These are phyloP conservation scores for Scolanthus callimorphus DNA, from an alignment of 92 coral and sea anemone species.

Conservation along the genomic window DNA sequence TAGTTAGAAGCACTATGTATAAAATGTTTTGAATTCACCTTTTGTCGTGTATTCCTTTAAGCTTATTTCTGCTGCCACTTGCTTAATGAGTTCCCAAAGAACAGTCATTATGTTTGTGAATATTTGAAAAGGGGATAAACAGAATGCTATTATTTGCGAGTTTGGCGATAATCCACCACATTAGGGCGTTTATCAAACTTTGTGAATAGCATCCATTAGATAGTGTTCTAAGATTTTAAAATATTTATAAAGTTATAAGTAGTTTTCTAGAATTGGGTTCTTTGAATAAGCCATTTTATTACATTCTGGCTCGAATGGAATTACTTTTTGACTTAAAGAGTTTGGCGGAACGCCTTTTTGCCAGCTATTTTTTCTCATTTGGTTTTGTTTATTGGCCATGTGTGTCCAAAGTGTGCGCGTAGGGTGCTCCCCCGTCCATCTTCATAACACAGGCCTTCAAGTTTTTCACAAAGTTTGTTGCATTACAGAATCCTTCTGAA, in stretches of 20 bases:
- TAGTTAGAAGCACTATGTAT: not conserved
- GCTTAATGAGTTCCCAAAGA: not conserved
- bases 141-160: conserved; percentile 7
- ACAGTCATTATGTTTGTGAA: conserved; percentile 8
- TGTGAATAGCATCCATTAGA: conserved; percentile 29
- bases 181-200: conserved; percentile 32
- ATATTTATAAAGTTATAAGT: not conserved
- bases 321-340: not conserved
- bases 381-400: no score
- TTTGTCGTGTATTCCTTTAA: not conserved
- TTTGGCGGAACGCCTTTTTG: not conserved
- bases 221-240: conserved; percentile 6
- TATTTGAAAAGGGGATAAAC: conserved; percentile 11
- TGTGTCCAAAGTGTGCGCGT: no score
- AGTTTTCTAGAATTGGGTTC: not conserved
- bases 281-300: conserved; percentile 1
- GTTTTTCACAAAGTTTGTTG: no score
- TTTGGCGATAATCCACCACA: conserved; percentile 14
- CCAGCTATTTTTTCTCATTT: no score
- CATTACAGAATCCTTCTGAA: no score
- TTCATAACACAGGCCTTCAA: no score
- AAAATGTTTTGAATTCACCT: not conserved
- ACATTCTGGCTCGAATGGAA: not conserved
- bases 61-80: not conserved
- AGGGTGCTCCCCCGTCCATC: no score